A percentile compares a stretch with the other conserved stretches of the same genome.
Conservation (phyloP, 2,888 invertebrate species). For the Erynnis tages region DNA sequence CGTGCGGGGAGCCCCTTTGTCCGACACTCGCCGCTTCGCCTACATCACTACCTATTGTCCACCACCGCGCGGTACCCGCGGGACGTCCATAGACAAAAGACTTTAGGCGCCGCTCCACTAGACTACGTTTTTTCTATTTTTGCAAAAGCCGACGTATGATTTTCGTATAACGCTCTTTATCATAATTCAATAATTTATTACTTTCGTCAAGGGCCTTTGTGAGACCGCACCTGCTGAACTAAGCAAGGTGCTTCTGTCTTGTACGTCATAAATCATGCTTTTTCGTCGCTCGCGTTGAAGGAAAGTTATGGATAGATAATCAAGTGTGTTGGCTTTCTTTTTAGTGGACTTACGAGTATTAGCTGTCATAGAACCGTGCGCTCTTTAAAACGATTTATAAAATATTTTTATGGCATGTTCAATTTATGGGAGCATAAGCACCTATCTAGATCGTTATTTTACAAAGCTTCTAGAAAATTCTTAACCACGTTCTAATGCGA, state of each 20-base stretch:
- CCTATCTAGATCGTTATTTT: too few relatives aligned
- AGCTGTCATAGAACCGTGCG: conserved; percentile 1
- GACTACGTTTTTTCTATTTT: conserved; percentile 44
- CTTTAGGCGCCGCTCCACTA: conserved; percentile 72
- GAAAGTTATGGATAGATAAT: conserved; percentile 19
- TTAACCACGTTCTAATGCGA: too few relatives aligned
- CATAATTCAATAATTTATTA: conserved; percentile 80
- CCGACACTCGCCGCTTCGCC: conserved; percentile 58
- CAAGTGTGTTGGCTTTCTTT: conserved; percentile 11
- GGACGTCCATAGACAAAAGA: conserved; percentile 75
- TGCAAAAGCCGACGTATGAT: conserved; percentile 49
- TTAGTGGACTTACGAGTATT: conserved; percentile 1
- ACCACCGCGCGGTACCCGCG: conserved; percentile 52
- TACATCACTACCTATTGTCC: conserved; percentile 59
- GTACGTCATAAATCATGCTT: conserved; percentile 61
- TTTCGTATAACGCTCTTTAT: conserved; percentile 67
- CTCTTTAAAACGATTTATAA: neutral
- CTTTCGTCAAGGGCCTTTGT: conserved; percentile 66
- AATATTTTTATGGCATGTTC: neutral
- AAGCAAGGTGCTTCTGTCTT: conserved; percentile 74
- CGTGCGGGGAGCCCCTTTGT: conserved; percentile 67
- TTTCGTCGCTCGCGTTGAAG: conserved; percentile 30
- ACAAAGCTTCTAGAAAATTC: too few relatives aligned
- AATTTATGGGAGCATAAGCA: neutral
- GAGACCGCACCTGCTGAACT: conserved; percentile 58